These are phyloP conservation scores for Dallia pectoralis DNA, from an alignment of 2,797 vertebrate species.

Conservation along the genomic window DNA sequence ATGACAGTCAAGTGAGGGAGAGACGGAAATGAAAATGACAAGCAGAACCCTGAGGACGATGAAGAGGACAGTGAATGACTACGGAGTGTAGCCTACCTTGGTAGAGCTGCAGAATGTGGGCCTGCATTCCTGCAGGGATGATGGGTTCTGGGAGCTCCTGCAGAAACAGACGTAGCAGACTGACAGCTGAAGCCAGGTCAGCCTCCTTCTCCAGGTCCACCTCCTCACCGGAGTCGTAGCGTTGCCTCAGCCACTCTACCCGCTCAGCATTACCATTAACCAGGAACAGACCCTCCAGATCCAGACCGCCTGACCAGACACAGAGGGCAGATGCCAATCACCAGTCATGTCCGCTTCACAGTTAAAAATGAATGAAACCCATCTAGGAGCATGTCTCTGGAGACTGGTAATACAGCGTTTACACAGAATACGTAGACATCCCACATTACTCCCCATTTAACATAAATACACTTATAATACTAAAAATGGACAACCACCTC, in stretches of 20 bases:
- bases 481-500: neutral
- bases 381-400: neutral
- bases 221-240: constrained; percentile 92
- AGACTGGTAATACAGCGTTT: neutral
- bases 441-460: neutral
- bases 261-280: constrained; percentile 97
- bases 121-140: constrained; percentile 87
- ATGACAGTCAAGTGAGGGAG: neutral
- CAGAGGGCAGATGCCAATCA: neutral
- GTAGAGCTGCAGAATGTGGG: constrained; percentile 90
- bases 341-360: neutral
- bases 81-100: constrained; percentile 77
- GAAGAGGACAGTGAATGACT: neutral
- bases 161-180: constrained; percentile 95
- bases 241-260: constrained; percentile 95
- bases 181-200: constrained; percentile 94
- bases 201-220: constrained; percentile 96
- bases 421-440: neutral
- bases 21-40: neutral
- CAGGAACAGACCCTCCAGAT: constrained; percentile 95
- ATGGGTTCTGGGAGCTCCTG: constrained; percentile 97
- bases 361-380: neutral
- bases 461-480: neutral
- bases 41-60: constrained; percentile 8
- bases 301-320: constrained; percentile 81